Conservation (phyloP, 1,140 invertebrate species). For the Nymphalis io region DNA sequence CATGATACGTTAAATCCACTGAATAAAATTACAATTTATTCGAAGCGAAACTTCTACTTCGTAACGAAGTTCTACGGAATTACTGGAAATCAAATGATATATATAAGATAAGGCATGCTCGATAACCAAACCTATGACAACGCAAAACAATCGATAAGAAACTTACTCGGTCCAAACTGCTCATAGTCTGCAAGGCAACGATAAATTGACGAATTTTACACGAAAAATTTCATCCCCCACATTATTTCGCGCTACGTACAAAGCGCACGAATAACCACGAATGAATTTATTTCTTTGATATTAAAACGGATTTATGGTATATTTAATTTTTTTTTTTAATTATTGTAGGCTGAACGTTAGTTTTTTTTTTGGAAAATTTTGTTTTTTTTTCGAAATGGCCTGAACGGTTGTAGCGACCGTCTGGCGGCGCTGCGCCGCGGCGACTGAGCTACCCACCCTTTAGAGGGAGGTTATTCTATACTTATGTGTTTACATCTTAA, state of each 20-base stretch:
- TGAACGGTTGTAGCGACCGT: slow-evolving; percentile 43
- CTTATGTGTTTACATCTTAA: slow-evolving; percentile 74
- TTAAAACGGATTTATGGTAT: neutral
- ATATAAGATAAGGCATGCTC: neutral
- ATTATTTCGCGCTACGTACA: neutral
- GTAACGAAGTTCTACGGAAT: neutral
- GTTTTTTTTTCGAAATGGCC: slow-evolving; percentile 25
- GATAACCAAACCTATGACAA: slow-evolving; percentile 5
- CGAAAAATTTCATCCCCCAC: slow-evolving; percentile 3
- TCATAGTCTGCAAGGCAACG: slow-evolving; percentile 31
- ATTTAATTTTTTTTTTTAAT: neutral
- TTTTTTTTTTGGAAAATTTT: slow-evolving; percentile 9
- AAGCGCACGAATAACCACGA: neutral
- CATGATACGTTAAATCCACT: too few relatives aligned
- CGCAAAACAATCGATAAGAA: slow-evolving; percentile 17
- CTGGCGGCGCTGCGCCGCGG: slow-evolving; percentile 57
- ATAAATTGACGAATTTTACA: slow-evolving; percentile 26
- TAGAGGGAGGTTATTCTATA: slow-evolving; percentile 53
- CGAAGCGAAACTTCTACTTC: neutral
- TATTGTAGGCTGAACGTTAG: neutral
- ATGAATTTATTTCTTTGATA: neutral
- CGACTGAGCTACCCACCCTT: slow-evolving; percentile 55
- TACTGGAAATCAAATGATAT: neutral
- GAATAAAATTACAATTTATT: too few relatives aligned
- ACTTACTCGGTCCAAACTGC: slow-evolving; percentile 25